phyloP scores from a whole-genome alignment of 2,113 vertebrate species.

The Corythaixoides concolor region DNA sequence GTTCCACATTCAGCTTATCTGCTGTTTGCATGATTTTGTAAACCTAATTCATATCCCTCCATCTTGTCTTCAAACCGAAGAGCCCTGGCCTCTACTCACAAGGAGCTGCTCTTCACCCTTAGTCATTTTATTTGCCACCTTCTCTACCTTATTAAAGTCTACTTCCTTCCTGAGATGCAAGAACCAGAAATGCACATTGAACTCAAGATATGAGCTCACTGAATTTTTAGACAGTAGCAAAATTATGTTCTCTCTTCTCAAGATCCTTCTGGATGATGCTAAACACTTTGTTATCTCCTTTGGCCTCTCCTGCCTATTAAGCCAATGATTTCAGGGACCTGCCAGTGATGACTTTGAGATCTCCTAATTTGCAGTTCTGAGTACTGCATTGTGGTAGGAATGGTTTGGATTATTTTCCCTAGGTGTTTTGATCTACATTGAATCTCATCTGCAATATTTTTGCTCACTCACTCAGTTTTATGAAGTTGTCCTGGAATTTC shows the following conservation, averaged over 20 bases:
- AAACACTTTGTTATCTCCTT: not conserved
- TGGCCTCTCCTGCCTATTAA: not conserved
- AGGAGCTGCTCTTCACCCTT: not conserved
- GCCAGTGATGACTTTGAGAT: not conserved
- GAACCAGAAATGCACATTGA: not conserved
- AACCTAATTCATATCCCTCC: not conserved
- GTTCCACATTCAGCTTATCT: not conserved
- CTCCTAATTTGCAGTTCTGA: not conserved
- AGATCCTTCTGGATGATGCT: not conserved
- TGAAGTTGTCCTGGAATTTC: not conserved
- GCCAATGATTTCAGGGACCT: not conserved
- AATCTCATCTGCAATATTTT: not conserved
- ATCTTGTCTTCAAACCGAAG: not conserved
- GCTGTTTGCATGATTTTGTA: not conserved
- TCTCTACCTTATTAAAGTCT: not conserved
- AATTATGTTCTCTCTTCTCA: not conserved
- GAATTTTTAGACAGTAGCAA: not conserved
- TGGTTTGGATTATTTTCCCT: not conserved
- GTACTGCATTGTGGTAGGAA: not conserved
- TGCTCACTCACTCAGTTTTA: not conserved
- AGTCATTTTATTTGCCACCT: not conserved
- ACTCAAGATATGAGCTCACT: not conserved
- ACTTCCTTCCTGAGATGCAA: not conserved
- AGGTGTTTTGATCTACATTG: not conserved
- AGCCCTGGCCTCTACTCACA: not conserved